A percentile compares a stretch with the other conserved stretches of the same genome.
Conservation (phyloP, 2,113 vertebrate genomes). For the Cynocephalus volans region DNA sequence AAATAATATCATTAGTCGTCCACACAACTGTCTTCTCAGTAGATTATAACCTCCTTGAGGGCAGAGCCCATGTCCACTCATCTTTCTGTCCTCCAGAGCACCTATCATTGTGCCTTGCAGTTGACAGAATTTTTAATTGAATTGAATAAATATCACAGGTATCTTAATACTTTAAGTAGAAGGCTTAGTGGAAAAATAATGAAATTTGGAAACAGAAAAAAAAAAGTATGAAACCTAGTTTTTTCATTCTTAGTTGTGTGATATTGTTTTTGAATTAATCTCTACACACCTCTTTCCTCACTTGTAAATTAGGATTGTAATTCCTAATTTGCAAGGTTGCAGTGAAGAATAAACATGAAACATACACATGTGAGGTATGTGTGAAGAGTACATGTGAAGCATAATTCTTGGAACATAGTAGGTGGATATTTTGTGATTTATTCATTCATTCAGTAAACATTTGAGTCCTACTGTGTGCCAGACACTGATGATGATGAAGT, state of each 20-base stretch:
- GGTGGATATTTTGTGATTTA: background rate
- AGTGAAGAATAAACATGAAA: background rate
- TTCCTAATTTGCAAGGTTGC: background rate
- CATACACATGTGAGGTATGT: background rate
- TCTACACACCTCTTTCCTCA: background rate
- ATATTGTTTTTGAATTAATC: background rate
- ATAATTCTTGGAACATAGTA: background rate
- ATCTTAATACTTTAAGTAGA: background rate
- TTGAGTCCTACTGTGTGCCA: background rate
- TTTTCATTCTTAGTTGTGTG: background rate
- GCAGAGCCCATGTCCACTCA: background rate
- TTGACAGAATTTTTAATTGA: constrained; percentile 19
- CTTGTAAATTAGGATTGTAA: background rate
- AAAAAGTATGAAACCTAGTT: background rate
- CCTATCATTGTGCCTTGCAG: background rate
- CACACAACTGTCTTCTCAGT: background rate
- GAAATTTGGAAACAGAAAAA: background rate
- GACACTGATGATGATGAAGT: background rate
- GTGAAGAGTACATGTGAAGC: background rate
- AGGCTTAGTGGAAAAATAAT: background rate
- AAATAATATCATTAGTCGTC: background rate
- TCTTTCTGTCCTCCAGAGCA: background rate
- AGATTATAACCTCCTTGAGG: background rate
- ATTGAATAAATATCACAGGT: background rate
- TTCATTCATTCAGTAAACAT: background rate